Conservation (phyloP, 2,113 vertebrate species). For the human (Homo sapiens) region DNA sequence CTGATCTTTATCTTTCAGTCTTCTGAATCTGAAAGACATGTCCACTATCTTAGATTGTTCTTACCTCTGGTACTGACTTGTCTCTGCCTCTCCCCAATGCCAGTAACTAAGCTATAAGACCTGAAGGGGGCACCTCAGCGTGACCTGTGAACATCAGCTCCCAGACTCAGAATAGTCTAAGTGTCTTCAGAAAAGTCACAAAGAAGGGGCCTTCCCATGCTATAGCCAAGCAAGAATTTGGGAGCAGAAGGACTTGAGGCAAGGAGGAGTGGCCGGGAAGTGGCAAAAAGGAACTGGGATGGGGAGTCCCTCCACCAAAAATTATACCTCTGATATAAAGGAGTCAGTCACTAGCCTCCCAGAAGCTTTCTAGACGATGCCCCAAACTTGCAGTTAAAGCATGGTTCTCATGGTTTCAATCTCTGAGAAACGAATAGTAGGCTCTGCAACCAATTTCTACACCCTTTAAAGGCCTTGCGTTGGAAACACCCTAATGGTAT, state of each 20-base stretch:
- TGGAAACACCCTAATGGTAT: neutral
- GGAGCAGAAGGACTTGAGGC: neutral
- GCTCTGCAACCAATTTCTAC: neutral
- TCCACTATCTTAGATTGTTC: neutral
- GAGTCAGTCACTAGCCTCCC: neutral
- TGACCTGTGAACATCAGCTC: neutral
- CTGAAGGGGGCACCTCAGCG: neutral
- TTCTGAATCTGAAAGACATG: neutral
- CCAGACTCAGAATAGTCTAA: neutral
- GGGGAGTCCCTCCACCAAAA: neutral
- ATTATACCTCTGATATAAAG: neutral
- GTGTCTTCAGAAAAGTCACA: neutral
- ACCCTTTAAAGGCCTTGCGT: neutral
- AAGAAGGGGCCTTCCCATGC: neutral
- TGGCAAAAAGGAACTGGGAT: neutral
- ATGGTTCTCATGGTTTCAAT: accelerated
- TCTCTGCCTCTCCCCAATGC: neutral
- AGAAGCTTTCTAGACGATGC: neutral
- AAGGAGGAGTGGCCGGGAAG: neutral
- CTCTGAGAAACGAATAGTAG: neutral
- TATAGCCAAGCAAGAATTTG: neutral
- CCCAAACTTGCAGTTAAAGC: neutral
- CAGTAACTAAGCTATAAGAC: neutral
- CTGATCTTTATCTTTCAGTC: neutral
- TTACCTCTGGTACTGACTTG: neutral